Conservation (phyloP, 2,113 vertebrate species). For the Chlamydotis undulata region DNA sequence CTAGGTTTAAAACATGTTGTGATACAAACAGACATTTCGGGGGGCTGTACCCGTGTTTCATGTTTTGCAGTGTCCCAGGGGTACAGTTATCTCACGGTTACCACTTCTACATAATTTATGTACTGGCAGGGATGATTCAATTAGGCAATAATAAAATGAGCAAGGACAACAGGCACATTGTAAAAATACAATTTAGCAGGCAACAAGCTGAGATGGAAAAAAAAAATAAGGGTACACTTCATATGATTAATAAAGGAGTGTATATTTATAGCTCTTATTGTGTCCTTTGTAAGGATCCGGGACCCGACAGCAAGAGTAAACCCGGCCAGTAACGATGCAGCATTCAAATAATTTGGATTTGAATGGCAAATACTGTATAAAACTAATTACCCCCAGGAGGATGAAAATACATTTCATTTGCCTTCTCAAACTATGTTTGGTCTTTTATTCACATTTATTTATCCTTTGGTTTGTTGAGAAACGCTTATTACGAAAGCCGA, state of each 20-base stretch:
- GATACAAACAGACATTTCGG: not conserved
- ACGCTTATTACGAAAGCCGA: not conserved
- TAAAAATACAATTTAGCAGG: not conserved
- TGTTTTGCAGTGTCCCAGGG: not conserved
- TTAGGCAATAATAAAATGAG: slow-evolving; percentile 31
- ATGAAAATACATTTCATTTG: not conserved
- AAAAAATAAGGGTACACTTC: not conserved
- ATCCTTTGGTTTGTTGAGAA: not conserved
- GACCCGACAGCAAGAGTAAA: not conserved
- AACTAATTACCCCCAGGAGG: slow-evolving; percentile 7
- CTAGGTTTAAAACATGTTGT: not conserved
- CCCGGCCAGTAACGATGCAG: not conserved
- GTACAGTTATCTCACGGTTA: not conserved
- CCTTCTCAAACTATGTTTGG: not conserved
- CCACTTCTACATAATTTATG: not conserved
- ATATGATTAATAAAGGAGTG: not conserved
- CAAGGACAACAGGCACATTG: not conserved
- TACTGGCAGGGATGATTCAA: not conserved
- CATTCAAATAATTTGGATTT: not conserved
- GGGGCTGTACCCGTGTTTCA: not conserved
- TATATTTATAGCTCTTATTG: not conserved
- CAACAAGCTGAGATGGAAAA: slow-evolving; percentile 7
- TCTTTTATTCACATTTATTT: not conserved
- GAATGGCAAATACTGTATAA: slow-evolving; percentile 19
- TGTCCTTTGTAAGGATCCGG: not conserved